A percentile compares a stretch with the other conserved stretches of the same genome.
Conservation (phyloP, 2,888 invertebrate species). For the Plagodis pulveraria region DNA sequence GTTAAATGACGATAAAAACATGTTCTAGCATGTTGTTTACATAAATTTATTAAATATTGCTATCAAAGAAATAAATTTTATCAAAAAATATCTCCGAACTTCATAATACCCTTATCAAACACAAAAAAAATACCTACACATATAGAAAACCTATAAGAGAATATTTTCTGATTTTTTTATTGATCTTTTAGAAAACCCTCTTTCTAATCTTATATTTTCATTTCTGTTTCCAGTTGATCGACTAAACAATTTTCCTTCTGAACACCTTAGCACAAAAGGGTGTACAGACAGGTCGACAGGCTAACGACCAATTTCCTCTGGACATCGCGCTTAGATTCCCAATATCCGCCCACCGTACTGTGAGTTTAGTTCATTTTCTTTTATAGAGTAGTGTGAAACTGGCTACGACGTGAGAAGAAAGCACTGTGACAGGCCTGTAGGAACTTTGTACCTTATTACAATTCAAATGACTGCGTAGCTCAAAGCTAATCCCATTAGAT, state of each 20-base stretch:
- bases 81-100: neutral
- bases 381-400: constrained; percentile 20
- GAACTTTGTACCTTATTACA: too few species aligned
- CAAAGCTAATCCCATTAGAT: too few species aligned
- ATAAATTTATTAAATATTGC: too few species aligned
- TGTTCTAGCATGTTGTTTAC: too few species aligned
- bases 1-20: too few species aligned
- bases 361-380: constrained; percentile 28
- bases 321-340: constrained; percentile 39
- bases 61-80: too few species aligned
- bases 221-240: constrained; percentile 7
- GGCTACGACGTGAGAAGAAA: constrained; percentile 9
- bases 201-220: neutral
- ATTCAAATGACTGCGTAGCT: too few species aligned
- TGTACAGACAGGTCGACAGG: constrained; percentile 26
- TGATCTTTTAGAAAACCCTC: neutral
- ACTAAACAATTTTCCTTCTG: constrained; percentile 14
- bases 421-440: too few species aligned
- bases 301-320: constrained; percentile 46
- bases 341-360: constrained; percentile 34
- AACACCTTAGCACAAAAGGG: constrained; percentile 32
- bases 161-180: neutral
- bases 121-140: too few species aligned
- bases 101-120: too few species aligned
- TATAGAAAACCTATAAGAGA: too few species aligned